Evolutionary conservation across 2,888 invertebrate genomes (phyloP), one percentile per base, ranked within the genome.

Genomic region (Hanleya hanleyi): DNA sequence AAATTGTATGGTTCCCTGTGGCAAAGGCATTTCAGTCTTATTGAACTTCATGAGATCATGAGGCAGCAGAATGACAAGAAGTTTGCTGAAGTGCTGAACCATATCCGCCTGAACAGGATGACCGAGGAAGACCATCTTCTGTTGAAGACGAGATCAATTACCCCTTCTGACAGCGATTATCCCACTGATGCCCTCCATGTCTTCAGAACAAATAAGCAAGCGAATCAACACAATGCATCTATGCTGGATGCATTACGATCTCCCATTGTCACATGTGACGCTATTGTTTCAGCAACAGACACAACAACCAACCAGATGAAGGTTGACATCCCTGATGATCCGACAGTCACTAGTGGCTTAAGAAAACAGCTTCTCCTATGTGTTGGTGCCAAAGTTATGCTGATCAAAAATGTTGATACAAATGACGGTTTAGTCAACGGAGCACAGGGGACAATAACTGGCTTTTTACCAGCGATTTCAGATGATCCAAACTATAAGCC

Each of bases 11-110:
- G 68, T 7, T 74, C 69, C 33, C 29, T 61, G 6, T 69, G 74
- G 69, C n/a, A 33, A 9, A 67, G 65, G 9, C 26, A 51, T 37
- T 74, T 71, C 49, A 49, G 38, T n/a, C 9, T 51, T 35, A 32
- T 68, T 18, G 67, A 74, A 36, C 62, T 77, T 76, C 15, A 71
- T 64, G 74, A n/a, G n/a, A n/a, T 77, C 15, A 72, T 75, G 73
- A 51, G 75, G 9, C 77, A 77, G 37, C 72, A 72, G 49, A 69
- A 70, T 35, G 74, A 76, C 65, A 35, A 35, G 15, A 41, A 62
- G 15, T 77, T 77, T 61, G 77, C 75, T 49, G 38, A 49, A 6
- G 18, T 41, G 29, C 68, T 77, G 22, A 77, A 75, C 41, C 71
- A 73, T 50, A 15, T 73, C 6, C 36, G 75, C 18, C 33, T 18